Evolutionary conservation across 2,797 vertebrate species (phyloP), one percentile per base, ranked within the genome.

Genomic region (Urosaurus nigricauda): DNA sequence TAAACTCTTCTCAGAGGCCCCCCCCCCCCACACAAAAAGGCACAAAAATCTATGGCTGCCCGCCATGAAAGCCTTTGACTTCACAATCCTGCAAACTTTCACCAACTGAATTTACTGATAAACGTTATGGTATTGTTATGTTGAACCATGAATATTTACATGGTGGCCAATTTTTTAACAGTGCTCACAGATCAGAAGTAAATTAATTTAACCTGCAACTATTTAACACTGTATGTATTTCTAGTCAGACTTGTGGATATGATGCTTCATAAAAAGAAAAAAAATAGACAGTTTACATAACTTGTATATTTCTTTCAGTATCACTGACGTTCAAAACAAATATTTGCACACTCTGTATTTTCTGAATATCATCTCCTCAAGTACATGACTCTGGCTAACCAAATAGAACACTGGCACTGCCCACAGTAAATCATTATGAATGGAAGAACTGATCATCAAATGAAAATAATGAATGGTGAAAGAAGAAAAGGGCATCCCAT

Each of bases 121-220:
- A 37, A 43, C 65, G 12, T 26, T 65, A 24, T 26, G 24, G 58
- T 65, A 24, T 65, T 26, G 63, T 32, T 60, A 65, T 43, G 40
- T 1, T 2, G 63, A 65, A 24, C 40, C 43, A 43, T 43, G 24
- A 65, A 82, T 37, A 43, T 56, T 86, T 73, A 40, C 37, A 2
- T 89, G 88, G n/a, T 83, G 91, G 79, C 58, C 87, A 92, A 32
- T 53, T 91, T 87, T 47, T 12, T 87, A 29, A 87, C 60, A 89
- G 79, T 71, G 11, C 91, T 89, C 83, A 95, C 89, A 92, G 85
- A 86, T 92, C 88, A 93, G 90, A 14, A 93, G 53, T 58, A 87
- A 88, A 87, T 75, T 83, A 87, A 86, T 94, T 94, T 91, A 40
- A 87, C 92, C 93, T 88, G 83, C 89, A 79, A 87, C 7, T 91